Conservation (phyloP, 2,888 invertebrate genomes). For the Orchesellides sinensis region DNA sequence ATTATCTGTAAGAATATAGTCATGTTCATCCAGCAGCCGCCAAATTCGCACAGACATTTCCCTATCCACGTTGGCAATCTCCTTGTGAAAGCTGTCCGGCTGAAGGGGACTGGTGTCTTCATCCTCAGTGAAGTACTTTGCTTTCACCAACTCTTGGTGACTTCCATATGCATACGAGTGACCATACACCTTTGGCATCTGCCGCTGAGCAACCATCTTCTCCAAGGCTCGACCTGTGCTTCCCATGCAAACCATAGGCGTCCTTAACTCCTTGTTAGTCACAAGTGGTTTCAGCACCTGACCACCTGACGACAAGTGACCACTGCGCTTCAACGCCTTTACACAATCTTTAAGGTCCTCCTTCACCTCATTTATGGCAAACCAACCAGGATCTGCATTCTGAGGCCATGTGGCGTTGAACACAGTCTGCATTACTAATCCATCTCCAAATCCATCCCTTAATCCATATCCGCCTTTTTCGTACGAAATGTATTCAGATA, state of each 20-base stretch:
- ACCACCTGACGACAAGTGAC: no score
- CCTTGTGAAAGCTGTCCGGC: not conserved
- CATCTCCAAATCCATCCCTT: conserved; percentile 62
- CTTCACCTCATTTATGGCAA: no score
- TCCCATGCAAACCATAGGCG: not conserved
- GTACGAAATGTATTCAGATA: conserved; percentile 64
- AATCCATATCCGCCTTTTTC: conserved; percentile 71
- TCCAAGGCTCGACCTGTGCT: not conserved
- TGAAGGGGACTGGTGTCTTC: not conserved
- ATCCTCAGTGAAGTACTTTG: conserved; percentile 16
- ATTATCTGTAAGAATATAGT: not conserved
- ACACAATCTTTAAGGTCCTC: no score
- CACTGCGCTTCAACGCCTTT: no score
- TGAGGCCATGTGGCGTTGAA: conserved; percentile 65
- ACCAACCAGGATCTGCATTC: not conserved
- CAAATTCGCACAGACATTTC: not conserved
- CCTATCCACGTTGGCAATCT: not conserved
- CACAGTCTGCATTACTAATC: conserved; percentile 58
- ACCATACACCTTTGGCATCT: not conserved
- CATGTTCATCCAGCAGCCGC: not conserved
- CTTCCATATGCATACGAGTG: conserved; percentile 33
- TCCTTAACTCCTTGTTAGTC: no score
- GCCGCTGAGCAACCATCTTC: not conserved
- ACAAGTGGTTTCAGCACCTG: no score
- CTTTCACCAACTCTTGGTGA: conserved; percentile 48